A percentile compares a stretch with the other conserved stretches of the same genome.
Conservation (phyloP, 2,113 vertebrate species). For the Pygoscelis adeliae region DNA sequence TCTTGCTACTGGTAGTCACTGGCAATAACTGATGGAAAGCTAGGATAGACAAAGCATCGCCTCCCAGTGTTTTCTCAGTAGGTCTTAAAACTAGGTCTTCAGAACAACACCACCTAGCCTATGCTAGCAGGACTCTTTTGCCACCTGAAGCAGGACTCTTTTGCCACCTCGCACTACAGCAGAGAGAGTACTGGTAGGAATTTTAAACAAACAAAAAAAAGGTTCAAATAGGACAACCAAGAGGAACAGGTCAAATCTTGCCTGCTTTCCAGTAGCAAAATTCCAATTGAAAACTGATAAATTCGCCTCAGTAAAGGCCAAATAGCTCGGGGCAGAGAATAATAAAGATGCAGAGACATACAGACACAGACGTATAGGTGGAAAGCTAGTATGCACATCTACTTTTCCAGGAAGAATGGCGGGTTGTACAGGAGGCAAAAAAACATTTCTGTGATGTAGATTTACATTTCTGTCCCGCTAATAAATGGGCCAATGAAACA, state of each 20-base stretch:
- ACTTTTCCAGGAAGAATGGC: not conserved
- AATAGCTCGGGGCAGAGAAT: not conserved
- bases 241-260: not conserved
- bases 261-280: not conserved
- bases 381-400: not conserved
- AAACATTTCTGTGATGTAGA: slow-evolving; percentile 7
- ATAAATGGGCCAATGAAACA: slow-evolving; percentile 83
- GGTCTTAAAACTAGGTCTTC: not conserved
- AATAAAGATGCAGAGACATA: not conserved
- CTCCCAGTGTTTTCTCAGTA: not conserved
- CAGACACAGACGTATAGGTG: not conserved
- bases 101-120: not conserved
- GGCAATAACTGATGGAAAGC: not conserved
- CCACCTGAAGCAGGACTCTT: not conserved
- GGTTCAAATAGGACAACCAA: not conserved
- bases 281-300: not conserved
- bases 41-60: not conserved
- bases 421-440: not conserved
- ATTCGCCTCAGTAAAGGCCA: not conserved
- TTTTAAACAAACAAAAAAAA: not conserved
- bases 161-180: not conserved
- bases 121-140: not conserved
- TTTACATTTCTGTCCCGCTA: slow-evolving; percentile 74
- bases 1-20: not conserved
- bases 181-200: not conserved